Base-by-base conservation (phyloP, 2,797 vertebrate genomes). In the Spinus olivaceus region DNA sequence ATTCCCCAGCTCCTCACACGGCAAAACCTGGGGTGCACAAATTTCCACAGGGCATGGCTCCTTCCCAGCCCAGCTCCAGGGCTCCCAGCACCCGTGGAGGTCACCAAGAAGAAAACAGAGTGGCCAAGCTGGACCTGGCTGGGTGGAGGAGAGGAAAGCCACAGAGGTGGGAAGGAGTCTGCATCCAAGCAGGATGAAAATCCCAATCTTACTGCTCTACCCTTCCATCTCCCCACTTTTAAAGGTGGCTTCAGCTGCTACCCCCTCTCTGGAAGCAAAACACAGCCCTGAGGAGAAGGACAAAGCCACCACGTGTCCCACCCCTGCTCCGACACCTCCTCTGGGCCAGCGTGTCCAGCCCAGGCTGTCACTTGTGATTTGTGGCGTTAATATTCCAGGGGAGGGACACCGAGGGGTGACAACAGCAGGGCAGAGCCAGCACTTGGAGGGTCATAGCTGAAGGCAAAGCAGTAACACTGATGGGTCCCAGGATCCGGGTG, bases 381-480 rank as follows among this genome's bases (percentile, higher is more conserved):
- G 95, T 95, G 93, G 93, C 0, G 42, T 95, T 97, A 96, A 96
- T 97, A 95, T 96, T 96, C 88, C 83, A 88, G 73, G 72, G 74
- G 47, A 78, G 49, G 35, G 66, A 35, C 64, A 39, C 3, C 13
- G 8, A 30, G 39, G 63, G 88, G 84, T 60, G 87, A 89, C 57
- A 57, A 59, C 0, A 10, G 78, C 63, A 33, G 6, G 74, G 78
- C 76, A 77, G 21, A 84, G 81, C 16, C 73, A 71, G 88, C 78
- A 71, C 95, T 6, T 15, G 47, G 71, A 88, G 60, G 71, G 84
- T 47, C 60, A 72, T 19, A 69, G 77, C 65, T 81, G 54, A 67
- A 65, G 90, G 95, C 74, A 50, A 86, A 46, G 57, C 85, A 53
- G 65, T 16, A 78, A 85, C 27, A 28, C 78, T 95, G 96, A 97